Conservation (phyloP, 1,140 invertebrate genomes). For the Monochamus saltuarius region DNA sequence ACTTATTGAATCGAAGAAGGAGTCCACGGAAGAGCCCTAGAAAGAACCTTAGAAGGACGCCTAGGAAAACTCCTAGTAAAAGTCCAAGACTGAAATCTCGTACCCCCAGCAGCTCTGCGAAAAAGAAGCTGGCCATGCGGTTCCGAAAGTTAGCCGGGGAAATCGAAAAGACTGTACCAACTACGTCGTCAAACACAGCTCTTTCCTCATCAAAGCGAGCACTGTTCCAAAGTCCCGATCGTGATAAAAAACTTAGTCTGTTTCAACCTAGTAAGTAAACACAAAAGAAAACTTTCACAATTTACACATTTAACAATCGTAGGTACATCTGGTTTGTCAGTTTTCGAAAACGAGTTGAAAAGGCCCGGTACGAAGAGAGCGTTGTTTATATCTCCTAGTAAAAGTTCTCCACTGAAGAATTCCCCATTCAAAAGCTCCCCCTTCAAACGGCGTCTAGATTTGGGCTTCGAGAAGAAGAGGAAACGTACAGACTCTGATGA, state of each 20-base stretch:
- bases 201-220: conserved; percentile 56
- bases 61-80: conserved; percentile 46
- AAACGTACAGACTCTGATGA: conserved; percentile 59
- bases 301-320: conserved; percentile 31
- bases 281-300: conserved; percentile 7
- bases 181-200: conserved; percentile 5
- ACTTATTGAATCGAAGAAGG: conserved; percentile 48
- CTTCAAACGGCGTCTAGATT: conserved; percentile 19
- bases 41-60: conserved; percentile 54
- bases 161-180: conserved; percentile 30
- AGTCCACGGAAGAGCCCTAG: conserved; percentile 56
- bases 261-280: conserved; percentile 44
- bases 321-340: conserved; percentile 23
- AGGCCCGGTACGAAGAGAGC: conserved; percentile 59
- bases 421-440: conserved; percentile 29
- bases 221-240: conserved; percentile 64
- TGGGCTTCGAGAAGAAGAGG: conserved; percentile 42
- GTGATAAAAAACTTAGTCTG: conserved; percentile 39
- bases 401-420: conserved; percentile 49
- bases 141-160: conserved; percentile 42
- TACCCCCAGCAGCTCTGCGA: conserved; percentile 54
- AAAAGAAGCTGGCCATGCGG: conserved; percentile 55
- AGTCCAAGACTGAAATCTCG: conserved; percentile 41
- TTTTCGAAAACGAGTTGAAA: conserved; percentile 14
- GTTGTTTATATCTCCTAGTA: conserved; percentile 59